A percentile compares a stretch with the other conserved stretches of the same genome.
Evolutionary conservation across 2,797 vertebrate species (phyloP).

Genomic region (Cryptoblepharus egeriae): DNA sequence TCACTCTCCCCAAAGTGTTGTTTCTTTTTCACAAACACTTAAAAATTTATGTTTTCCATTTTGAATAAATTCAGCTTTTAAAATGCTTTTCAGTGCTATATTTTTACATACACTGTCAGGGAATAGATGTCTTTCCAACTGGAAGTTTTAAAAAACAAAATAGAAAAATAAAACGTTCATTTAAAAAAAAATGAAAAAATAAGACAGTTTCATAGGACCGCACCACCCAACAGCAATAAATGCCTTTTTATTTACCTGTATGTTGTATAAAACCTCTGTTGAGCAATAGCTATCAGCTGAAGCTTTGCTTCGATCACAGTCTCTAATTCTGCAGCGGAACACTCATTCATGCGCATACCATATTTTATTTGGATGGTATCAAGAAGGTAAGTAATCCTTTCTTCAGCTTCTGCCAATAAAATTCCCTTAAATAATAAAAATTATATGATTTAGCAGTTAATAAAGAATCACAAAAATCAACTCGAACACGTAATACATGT

Average conservation of each 20-base stretch:
- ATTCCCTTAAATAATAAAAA: constrained; percentile 76
- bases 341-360: constrained; percentile 49
- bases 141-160: neutral
- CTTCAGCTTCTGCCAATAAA: constrained; percentile 82
- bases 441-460: neutral
- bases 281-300: constrained; percentile 81
- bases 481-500: too few relatives aligned
- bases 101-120: too few relatives aligned
- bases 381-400: constrained; percentile 73
- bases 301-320: constrained; percentile 80
- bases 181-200: neutral
- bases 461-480: neutral
- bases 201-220: neutral
- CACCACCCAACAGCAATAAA: neutral
- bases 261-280: constrained; percentile 83
- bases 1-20: too few relatives aligned
- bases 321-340: constrained; percentile 81
- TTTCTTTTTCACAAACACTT: too few relatives aligned
- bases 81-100: too few relatives aligned
- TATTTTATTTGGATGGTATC: constrained; percentile 55
- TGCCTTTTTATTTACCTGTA: constrained; percentile 76
- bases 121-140: neutral
- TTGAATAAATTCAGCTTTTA: neutral
- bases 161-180: neutral
- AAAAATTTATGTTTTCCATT: neutral